Percentiles rank a stretch among this genome's conserved stretches.
phyloP scores from a whole-genome alignment of 2,113 vertebrate species.

The Erythrocebus patas region DNA sequence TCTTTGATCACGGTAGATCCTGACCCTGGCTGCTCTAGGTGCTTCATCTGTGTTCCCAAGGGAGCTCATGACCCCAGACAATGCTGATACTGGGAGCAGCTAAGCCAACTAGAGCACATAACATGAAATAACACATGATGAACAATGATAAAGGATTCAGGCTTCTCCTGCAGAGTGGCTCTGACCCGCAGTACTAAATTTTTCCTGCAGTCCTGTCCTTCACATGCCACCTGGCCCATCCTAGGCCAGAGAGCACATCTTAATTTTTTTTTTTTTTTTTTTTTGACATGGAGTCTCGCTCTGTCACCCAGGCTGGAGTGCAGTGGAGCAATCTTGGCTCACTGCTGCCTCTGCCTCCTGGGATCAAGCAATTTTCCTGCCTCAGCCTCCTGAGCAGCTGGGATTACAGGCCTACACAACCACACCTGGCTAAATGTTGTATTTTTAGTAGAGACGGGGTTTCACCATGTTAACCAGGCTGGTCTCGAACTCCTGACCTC shows the following conservation, averaged over 20 bases:
- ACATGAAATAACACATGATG: fast-evolving
- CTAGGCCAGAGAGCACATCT: neutral
- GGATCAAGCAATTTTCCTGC: no score
- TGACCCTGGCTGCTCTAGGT: neutral
- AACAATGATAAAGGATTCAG: neutral
- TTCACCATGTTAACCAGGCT: no score
- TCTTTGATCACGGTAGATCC: neutral
- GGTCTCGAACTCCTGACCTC: no score
- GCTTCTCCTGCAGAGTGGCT: neutral
- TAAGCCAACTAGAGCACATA: fast-evolving
- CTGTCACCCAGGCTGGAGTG: no score
- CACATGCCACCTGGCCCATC: fast-evolving
- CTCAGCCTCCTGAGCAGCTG: no score
- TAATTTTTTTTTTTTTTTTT: neutral
- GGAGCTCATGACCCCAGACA: neutral
- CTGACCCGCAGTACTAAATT: neutral
- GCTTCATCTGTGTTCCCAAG: neutral
- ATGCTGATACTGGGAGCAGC: neutral
- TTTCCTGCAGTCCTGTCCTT: no score
- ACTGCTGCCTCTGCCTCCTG: no score
- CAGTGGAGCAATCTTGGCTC: no score
- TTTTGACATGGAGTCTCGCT: no score
- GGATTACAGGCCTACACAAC: no score
- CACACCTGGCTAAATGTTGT: no score
- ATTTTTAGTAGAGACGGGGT: no score